Evolutionary conservation across 2,797 vertebrate genomes (phyloP), one percentile per base, ranked within the genome.

Genomic region (Allenopithecus nigroviridis): DNA sequence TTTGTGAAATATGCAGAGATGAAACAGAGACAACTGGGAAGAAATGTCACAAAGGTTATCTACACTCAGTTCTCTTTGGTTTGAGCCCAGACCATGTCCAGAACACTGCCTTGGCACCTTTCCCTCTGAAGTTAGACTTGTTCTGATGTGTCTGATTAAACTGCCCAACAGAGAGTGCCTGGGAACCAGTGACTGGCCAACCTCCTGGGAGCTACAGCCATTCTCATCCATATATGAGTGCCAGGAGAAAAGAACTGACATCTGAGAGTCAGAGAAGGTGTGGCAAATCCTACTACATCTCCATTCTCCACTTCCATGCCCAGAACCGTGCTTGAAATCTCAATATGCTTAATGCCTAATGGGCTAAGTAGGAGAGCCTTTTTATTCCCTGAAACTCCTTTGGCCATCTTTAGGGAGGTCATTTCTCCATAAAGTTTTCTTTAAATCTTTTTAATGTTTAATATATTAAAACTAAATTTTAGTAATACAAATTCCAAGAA

Each of bases 381-480:
- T 75, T 21, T 46, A 59, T 80, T 88, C 64, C 14, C 61, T 74
- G 30, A 81, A 72, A 95, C 22, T 64, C n/a, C 86, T 88, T 75
- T 79, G 72, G 5, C 28, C 61, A 92, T 75, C 57, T 72, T 83
- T 76, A 94, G 46, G 24, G 0, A 74, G 55, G 8, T 80, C 6
- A 43, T 84, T 95, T 95, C 61, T 84, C 19, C 17, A 43, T 68
- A 41, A 85, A 59, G 8, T 43, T 89, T 50, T 94, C 75, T 59
- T 8, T 19, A 76, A 43, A 48, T 76, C 5, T 57, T 89, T 88
- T 94, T 87, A 84, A 84, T 48, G 33, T 89, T 86, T 94, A 95
- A 46, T 43, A 91, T 57, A 74, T 79, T 91, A 41, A 89, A 96
- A 87, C 14, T 70, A 96, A 94, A 83, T 72, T 95, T 94, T 89